These are phyloP conservation scores for Albula glossodonta DNA, from an alignment of 2,113 vertebrate species.

Conservation along the genomic window DNA sequence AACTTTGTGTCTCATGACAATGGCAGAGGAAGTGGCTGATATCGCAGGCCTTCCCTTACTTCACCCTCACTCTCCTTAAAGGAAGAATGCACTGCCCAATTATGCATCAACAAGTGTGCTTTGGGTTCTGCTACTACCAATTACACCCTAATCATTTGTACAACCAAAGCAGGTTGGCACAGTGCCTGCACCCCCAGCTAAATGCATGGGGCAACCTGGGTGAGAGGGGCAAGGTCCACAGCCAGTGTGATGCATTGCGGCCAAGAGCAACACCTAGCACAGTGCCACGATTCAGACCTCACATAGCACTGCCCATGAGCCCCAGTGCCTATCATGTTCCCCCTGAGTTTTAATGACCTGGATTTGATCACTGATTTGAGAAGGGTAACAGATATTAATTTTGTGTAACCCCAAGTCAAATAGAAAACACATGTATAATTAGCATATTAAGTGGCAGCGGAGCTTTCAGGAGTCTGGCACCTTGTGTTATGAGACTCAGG, in stretches of 20 bases:
- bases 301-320: slow-evolving; percentile 27
- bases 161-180: slow-evolving; percentile 26
- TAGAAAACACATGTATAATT: slow-evolving; percentile 26
- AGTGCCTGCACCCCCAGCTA: background rate
- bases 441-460: slow-evolving; percentile 8
- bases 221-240: background rate
- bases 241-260: slow-evolving; percentile 18
- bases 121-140: slow-evolving; percentile 22
- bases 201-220: background rate
- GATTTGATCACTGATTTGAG: slow-evolving; percentile 38
- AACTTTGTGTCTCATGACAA: background rate
- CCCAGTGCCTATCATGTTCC: slow-evolving; percentile 30
- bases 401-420: slow-evolving; percentile 18
- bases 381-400: slow-evolving; percentile 38
- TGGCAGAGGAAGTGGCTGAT: background rate
- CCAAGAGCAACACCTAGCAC: slow-evolving; percentile 49
- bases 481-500: background rate
- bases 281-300: slow-evolving; percentile 44
- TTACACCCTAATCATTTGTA: slow-evolving; percentile 45
- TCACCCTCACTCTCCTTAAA: slow-evolving; percentile 33
- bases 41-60: slow-evolving; percentile 27
- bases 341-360: slow-evolving; percentile 40
- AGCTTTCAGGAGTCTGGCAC: background rate
- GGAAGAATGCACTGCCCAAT: background rate
- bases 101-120: background rate